These are phyloP conservation scores for Salvelinus fontinalis DNA, from an alignment of 2,113 vertebrate genomes.

Conservation along the genomic window DNA sequence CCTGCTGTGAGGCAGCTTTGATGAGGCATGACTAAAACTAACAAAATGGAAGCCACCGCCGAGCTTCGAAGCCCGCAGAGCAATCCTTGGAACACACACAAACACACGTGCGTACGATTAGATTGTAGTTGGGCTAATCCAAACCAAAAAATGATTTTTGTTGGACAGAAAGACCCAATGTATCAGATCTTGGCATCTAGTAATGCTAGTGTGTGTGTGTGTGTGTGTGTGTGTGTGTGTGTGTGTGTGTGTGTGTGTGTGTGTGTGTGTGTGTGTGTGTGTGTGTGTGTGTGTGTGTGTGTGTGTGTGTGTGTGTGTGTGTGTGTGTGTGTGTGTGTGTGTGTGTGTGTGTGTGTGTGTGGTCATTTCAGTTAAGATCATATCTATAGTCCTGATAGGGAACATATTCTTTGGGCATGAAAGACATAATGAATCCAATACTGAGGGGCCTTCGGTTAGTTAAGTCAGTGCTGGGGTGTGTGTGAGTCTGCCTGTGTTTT, in stretches of 20 bases:
- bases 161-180: background rate
- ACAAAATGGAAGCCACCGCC: background rate
- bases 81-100: background rate
- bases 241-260: too few relatives aligned
- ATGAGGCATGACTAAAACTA: background rate
- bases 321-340: background rate
- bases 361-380: background rate
- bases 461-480: slow-evolving; percentile 12
- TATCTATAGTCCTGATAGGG: slow-evolving; percentile 1
- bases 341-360: background rate
- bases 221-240: background rate
- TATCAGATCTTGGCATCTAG: background rate
- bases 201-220: background rate
- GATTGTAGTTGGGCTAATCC: background rate
- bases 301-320: background rate
- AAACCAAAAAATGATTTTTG: background rate
- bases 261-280: background rate
- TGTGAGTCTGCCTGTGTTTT: background rate
- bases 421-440: slow-evolving; percentile 24
- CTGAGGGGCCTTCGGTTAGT: background rate
- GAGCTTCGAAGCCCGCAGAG: too few relatives aligned
- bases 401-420: background rate
- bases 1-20: background rate
- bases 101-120: background rate
- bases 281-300: too few relatives aligned